These are phyloP conservation scores for Dipodomys ordii DNA, from an alignment of 2,113 vertebrate genomes.

Conservation along the genomic window DNA sequence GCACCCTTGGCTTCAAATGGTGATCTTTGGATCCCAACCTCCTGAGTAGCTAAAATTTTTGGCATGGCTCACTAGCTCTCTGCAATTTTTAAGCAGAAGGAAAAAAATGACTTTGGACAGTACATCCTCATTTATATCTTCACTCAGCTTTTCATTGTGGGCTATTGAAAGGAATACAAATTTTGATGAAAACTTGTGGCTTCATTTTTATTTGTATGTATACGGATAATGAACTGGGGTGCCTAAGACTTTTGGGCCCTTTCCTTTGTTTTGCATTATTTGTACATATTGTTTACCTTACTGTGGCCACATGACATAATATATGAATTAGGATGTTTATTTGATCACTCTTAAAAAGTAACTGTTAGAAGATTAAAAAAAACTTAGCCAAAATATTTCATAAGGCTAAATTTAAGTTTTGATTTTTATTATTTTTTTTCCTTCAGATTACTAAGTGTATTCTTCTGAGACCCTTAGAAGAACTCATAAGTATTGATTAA, in stretches of 20 bases:
- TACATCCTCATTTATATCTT: not conserved
- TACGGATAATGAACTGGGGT: not conserved
- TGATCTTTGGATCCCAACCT: no score
- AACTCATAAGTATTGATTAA: conserved; percentile 41
- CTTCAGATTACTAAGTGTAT: conserved; percentile 27
- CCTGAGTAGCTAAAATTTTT: no score
- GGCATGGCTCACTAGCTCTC: no score
- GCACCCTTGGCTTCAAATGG: no score
- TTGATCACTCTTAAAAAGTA: not conserved
- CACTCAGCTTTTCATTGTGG: not conserved
- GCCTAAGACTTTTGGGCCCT: not conserved
- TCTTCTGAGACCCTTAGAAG: not conserved
- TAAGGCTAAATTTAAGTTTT: not conserved
- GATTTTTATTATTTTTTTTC: not conserved
- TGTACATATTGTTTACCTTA: not conserved
- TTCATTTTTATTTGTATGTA: not conserved
- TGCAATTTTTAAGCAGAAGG: not conserved
- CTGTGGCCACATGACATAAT: not conserved
- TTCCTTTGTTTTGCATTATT: not conserved
- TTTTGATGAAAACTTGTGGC: not conserved
- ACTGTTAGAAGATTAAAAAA: not conserved
- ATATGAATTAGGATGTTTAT: not conserved
- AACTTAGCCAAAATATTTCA: conserved; percentile 24
- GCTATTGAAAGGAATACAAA: conserved; percentile 39
- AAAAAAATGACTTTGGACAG: not conserved